A percentile compares a stretch with the other conserved stretches of the same genome.
Conservation (phyloP, 2,888 invertebrate species). For the Cecidostiba fungosa region DNA sequence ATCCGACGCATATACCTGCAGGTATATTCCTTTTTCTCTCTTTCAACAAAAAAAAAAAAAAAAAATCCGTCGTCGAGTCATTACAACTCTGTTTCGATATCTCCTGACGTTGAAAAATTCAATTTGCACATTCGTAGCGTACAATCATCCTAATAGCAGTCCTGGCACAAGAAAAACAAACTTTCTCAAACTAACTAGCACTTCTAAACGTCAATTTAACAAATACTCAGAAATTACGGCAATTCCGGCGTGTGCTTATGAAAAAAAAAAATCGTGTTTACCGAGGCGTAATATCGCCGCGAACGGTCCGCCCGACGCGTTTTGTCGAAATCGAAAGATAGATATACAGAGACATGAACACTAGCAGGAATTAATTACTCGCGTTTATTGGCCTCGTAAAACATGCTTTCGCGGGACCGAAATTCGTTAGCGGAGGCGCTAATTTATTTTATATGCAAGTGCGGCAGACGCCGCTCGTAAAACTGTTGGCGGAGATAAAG, state of each 20-base stretch:
- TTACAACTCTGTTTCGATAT: constrained; percentile 1
- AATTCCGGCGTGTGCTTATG: not conserved
- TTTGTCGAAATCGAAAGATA: not conserved
- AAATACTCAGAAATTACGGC: constrained; percentile 16
- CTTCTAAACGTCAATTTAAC: not conserved
- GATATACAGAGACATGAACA: not conserved
- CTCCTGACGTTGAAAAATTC: not conserved
- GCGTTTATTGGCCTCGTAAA: constrained; percentile 62
- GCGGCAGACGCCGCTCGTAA: constrained; percentile 22
- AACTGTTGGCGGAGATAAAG: constrained; percentile 41
- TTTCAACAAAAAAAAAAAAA: not conserved
- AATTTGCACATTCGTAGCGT: not conserved
- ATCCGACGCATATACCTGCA: not conserved
- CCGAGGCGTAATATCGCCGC: not conserved
- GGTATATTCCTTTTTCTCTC: not conserved
- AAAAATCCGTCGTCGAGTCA: not conserved
- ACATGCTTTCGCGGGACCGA: constrained; percentile 46
- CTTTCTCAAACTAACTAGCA: constrained; percentile 11
- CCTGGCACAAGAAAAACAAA: not conserved
- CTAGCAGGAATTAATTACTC: constrained; percentile 58
- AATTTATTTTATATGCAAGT: constrained; percentile 61
- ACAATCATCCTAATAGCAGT: not conserved
- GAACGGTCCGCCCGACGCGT: not conserved
- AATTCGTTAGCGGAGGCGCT: constrained; percentile 65
- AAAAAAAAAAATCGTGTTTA: not conserved